These are phyloP conservation scores for Nephrocerus scutellatus DNA, from an alignment of 2,888 invertebrate genomes.

Conservation along the genomic window DNA sequence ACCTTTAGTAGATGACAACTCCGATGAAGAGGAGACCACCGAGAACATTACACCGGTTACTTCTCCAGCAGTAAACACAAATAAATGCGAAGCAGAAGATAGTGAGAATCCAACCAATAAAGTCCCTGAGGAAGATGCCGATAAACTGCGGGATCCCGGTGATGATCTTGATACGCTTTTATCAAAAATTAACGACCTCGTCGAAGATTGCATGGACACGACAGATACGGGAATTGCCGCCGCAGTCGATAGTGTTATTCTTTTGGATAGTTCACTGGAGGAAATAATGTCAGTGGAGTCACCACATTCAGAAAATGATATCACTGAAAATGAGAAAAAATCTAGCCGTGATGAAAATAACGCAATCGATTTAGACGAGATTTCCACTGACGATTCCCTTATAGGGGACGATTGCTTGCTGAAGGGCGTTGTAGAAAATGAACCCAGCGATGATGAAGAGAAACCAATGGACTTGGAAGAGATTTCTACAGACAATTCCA, in stretches of 20 bases:
- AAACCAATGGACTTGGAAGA: no score
- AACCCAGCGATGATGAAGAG: background rate
- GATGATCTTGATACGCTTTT: conserved; percentile 31
- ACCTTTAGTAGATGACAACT: no score
- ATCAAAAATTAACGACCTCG: conserved; percentile 32
- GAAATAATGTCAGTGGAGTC: background rate
- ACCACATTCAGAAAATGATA: conserved; percentile 1
- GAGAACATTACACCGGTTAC: no score
- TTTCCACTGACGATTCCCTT: background rate
- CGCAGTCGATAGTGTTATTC: conserved; percentile 6
- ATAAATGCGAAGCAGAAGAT: no score
- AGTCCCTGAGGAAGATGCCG: no score
- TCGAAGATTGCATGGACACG: conserved; percentile 29
- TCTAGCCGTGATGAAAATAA: conserved; percentile 1
- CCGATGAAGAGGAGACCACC: no score
- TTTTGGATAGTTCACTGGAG: conserved; percentile 3
- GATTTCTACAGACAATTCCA: background rate
- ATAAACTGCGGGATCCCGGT: conserved; percentile 25
- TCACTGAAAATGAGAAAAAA: background rate
- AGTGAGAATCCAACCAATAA: no score
- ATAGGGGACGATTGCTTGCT: background rate
- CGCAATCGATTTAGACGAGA: conserved; percentile 1
- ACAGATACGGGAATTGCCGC: background rate
- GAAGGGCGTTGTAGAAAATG: conserved; percentile 12
- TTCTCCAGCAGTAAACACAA: no score